Conservation (phyloP, 2,113 vertebrate species). For the Malurus alboscapulatus region DNA sequence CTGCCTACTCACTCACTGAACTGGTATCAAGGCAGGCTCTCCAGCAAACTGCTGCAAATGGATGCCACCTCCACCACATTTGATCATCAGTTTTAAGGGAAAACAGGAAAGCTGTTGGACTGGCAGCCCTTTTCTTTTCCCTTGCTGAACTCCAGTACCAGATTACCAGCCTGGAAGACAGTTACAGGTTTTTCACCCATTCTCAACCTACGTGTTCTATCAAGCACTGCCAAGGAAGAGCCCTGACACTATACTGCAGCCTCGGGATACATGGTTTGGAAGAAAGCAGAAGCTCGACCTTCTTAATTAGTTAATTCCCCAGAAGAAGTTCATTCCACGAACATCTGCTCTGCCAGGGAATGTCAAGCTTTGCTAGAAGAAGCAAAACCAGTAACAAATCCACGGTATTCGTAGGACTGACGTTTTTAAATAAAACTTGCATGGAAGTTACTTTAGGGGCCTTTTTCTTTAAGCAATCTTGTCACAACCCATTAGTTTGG, state of each 20-base stretch:
- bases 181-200: slow-evolving; percentile 10
- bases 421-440: background rate
- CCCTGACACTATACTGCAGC: background rate
- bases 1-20: background rate
- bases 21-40: background rate
- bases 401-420: background rate
- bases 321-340: background rate
- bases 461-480: background rate
- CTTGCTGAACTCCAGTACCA: background rate
- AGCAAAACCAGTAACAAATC: background rate
- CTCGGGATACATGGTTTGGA: background rate
- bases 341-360: slow-evolving; percentile 27
- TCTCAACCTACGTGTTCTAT: background rate
- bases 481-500: background rate
- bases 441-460: background rate
- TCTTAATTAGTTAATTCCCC: slow-evolving; percentile 51
- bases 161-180: background rate
- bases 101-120: background rate
- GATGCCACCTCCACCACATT: background rate
- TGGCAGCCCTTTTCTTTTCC: background rate
- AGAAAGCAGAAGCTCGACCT: background rate
- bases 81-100: background rate
- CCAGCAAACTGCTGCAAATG: background rate
- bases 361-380: background rate
- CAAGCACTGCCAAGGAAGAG: slow-evolving; percentile 5